Conservation (phyloP, 2,888 invertebrate genomes). For the Oegoconia quadripuncta region DNA sequence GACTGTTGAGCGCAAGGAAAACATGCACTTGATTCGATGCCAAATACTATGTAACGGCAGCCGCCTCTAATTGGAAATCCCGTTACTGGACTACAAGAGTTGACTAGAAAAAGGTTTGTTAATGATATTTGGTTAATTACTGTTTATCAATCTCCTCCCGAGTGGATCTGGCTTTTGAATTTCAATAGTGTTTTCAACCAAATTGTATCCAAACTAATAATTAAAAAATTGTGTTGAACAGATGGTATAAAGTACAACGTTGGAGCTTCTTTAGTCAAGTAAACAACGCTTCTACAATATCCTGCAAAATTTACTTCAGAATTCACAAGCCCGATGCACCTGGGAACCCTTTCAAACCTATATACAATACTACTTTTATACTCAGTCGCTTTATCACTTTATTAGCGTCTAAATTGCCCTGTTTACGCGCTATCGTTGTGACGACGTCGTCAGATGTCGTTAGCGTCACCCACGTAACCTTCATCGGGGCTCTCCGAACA, state of each 20-base stretch:
- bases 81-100: not conserved
- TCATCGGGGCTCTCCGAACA: slow-evolving; percentile 91
- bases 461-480: slow-evolving; percentile 90
- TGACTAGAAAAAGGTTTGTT: slow-evolving; percentile 2
- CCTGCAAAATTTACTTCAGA: not conserved
- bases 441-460: slow-evolving; percentile 84
- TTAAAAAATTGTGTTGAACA: too few species aligned
- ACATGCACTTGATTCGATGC: slow-evolving; percentile 12
- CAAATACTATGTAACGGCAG: slow-evolving; percentile 4
- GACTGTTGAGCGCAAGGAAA: not conserved
- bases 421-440: slow-evolving; percentile 64
- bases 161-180: not conserved
- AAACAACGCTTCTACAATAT: too few species aligned
- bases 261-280: too few species aligned
- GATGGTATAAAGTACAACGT: too few species aligned
- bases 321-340: slow-evolving; percentile 6
- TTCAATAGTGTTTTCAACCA: not conserved
- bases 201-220: too few species aligned
- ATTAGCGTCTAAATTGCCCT: slow-evolving; percentile 65
- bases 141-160: not conserved
- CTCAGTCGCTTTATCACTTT: slow-evolving; percentile 77
- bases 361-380: slow-evolving; percentile 61
- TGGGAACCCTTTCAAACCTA: slow-evolving; percentile 26
- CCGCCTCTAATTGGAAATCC: slow-evolving; percentile 12
- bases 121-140: slow-evolving; percentile 4